These are phyloP conservation scores for Bergia puertoricense DNA, from an alignment of 92 coral and sea anemone species.

Conservation along the genomic window DNA sequence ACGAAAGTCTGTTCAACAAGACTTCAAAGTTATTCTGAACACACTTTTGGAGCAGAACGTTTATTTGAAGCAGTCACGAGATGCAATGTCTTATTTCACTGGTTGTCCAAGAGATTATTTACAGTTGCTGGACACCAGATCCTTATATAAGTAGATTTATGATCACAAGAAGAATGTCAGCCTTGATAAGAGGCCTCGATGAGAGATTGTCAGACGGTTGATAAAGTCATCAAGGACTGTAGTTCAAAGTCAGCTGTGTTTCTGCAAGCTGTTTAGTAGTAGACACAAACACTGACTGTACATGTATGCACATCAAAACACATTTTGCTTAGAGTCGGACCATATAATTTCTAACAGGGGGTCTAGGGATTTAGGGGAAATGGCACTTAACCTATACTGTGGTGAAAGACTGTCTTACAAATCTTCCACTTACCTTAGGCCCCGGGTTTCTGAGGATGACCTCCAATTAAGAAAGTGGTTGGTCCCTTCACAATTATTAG, in stretches of 20 bases:
- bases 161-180: constrained; percentile 56
- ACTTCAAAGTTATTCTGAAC: constrained; percentile 33
- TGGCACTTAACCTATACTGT: constrained; percentile 1
- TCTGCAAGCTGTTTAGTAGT: neutral
- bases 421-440: too few species aligned
- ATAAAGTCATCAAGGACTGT: neutral
- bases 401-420: neutral
- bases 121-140: constrained; percentile 48
- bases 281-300: neutral
- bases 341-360: neutral
- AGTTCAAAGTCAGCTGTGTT: constrained; percentile 4
- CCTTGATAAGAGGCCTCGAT: constrained; percentile 59
- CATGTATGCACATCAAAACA: neutral
- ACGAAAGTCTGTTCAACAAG: constrained; percentile 41
- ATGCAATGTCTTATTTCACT: constrained; percentile 41
- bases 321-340: constrained; percentile 7
- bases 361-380: constrained; percentile 10
- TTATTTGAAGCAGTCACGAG: constrained; percentile 35
- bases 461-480: too few species aligned
- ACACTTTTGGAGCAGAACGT: constrained; percentile 53
- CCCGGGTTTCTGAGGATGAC: too few species aligned
- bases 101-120: constrained; percentile 59
- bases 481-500: too few species aligned
- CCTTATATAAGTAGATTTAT: constrained; percentile 63
- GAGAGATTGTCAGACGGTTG: constrained; percentile 13